A percentile compares a stretch with the other conserved stretches of the same genome.
Evolutionary conservation across 1,140 invertebrate species (phyloP).

Genomic region (Drosophila chauvacae): DNA sequence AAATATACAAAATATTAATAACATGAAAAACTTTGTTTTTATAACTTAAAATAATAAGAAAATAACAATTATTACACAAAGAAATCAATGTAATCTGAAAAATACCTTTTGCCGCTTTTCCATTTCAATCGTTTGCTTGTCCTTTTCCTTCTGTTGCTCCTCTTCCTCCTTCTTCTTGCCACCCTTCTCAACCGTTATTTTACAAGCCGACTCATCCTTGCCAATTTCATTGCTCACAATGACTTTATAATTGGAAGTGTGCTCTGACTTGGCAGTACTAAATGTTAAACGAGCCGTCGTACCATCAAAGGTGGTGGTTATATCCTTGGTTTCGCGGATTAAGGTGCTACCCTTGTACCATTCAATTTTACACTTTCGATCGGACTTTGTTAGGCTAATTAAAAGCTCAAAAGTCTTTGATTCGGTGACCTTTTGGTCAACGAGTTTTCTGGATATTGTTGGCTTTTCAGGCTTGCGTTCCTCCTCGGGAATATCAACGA

Average conservation of each 20-base stretch:
- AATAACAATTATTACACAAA: background rate
- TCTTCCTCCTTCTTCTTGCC: conserved; percentile 79
- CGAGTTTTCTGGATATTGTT: conserved; percentile 90
- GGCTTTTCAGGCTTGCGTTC: conserved; percentile 85
- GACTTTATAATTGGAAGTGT: conserved; percentile 91
- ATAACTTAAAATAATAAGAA: background rate
- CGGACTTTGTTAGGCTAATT: conserved; percentile 89
- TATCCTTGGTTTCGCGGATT: conserved; percentile 89
- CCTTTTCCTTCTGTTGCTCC: conserved; percentile 69
- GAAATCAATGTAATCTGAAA: background rate
- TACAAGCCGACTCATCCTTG: conserved; percentile 91
- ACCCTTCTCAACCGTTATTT: conserved; percentile 87
- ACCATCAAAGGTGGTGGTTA: conserved; percentile 91
- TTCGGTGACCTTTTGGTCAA: conserved; percentile 89
- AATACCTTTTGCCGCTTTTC: conserved; percentile 64
- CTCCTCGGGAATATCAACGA: conserved; percentile 91
- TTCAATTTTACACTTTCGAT: conserved; percentile 92
- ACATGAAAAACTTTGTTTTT: background rate
- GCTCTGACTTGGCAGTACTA: conserved; percentile 88
- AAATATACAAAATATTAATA: background rate
- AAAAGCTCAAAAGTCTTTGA: conserved; percentile 92
- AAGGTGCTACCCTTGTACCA: conserved; percentile 93
- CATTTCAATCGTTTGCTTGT: conserved; percentile 74
- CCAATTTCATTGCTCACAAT: conserved; percentile 93
- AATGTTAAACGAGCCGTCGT: conserved; percentile 91